Evolutionary conservation across 2,113 vertebrate species (phyloP), one percentile per base, ranked within the genome.

Genomic region (Laticauda laticaudata): DNA sequence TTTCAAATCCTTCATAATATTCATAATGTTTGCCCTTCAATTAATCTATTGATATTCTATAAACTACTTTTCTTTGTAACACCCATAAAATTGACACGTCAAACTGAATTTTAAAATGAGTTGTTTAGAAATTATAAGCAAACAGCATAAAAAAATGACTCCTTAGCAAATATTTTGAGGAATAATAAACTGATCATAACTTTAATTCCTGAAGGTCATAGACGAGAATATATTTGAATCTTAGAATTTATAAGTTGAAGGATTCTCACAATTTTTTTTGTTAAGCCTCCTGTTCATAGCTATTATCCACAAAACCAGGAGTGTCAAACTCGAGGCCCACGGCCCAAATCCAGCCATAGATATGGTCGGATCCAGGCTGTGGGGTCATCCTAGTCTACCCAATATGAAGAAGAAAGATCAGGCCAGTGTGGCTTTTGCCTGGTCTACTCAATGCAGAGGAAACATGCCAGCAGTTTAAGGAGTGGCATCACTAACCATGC

Each of bases 1-100:
- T 95, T 95, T 90, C 93, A 95, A 92, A 90, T 93, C 88, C 64
- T 93, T 85, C 54, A 93, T 24, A 34, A 87, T 81, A 43, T 81
- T 81, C 34, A 81, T 75, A 75, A 39, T 93, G 88, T 54, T 86
- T 51, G 64, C 92, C 92, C 43, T 93, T 94, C 34, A 64, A 0
- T 87, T 75, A 91, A n/a, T 51, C 54, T 59, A 39, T 86, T 93
- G 54, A 85, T 93, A 56, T 51, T 91, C 86, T 54, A 21, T 51
- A 86, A 55, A 26, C 34, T 48, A 81, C 34, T 81, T 54, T 92
- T 24, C 24, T 89, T 9, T 89, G 51, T 89, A 75, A 55, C 34
- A n/a, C 75, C 75, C 75, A 81, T 81, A 69, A 51, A 54, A 91
- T 12, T 51, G 5, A 48, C 34, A 51, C 29, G n/a, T 39, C 24